Evolutionary conservation across 2,797 vertebrate genomes (phyloP), one percentile per base, ranked within the genome.

Genomic region (Periophthalmus magnuspinnatus): DNA sequence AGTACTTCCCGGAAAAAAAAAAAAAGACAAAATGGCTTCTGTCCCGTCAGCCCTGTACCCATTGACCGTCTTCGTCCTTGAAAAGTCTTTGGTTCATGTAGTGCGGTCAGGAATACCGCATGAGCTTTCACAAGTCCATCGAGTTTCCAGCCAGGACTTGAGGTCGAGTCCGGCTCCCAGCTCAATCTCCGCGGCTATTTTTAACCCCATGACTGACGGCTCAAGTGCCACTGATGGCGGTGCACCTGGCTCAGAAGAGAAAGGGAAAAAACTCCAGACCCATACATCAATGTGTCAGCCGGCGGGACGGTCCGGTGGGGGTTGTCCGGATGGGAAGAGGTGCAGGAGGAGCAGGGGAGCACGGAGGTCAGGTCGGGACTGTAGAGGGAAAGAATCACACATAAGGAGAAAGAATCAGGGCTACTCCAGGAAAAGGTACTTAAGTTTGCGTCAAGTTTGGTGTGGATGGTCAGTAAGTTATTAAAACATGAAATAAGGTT

Each of bases 241-340:
- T 88, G 87, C 89, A 93, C 87, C 87, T 91, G 89, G 85, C 86
- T 85, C 86, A 85, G 74, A 77, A 88, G 77, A 72, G 79, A 85
- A 83, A 66, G 75, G 87, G 41, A 45, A 66, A n/a, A 89, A 91
- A 88, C 74, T 84, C 73, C 86, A 90, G 85, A 19, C 89, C 89
- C 92, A 86, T 93, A 88, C 86, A 93, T 94, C 92, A 93, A 91
- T 86, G 78, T 93, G 92, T 89, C 90, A 92, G 83, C 41, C 54
- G 74, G 81, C 85, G 76, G 85, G 81, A 87, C 85, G 82, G 90
- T 90, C 91, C 83, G 69, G 57, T 41, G 57, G 75, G 84, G 81
- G 86, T 28, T 83, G 83, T 28, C 28, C 28, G 90, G 69, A 28
- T 28, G 56, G 41, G 57, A 6, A 79, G 62, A 17, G 32, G 17